These are phyloP conservation scores for Gila robusta DNA, from an alignment of 2,797 vertebrate genomes.

Conservation along the genomic window DNA sequence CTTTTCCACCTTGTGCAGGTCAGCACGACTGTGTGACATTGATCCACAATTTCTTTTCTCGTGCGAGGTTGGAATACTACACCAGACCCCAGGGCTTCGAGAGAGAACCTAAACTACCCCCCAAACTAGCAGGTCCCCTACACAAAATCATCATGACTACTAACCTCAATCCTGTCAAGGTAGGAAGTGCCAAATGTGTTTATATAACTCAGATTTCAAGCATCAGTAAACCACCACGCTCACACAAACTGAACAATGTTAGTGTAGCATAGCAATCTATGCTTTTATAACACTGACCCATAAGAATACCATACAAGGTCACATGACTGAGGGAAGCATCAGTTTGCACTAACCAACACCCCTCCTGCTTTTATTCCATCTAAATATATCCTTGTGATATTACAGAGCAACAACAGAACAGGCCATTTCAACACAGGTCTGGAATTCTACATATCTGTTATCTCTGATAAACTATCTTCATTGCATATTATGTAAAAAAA, in stretches of 20 bases:
- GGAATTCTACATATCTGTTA: conserved; percentile 5
- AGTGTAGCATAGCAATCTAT: conserved; percentile 6
- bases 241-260: conserved; percentile 10
- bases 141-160: conserved; percentile 97
- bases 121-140: conserved; percentile 90
- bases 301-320: conserved; percentile 49
- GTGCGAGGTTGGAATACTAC: conserved; percentile 93
- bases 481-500: background rate
- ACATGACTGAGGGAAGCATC: conserved; percentile 51
- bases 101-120: conserved; percentile 90
- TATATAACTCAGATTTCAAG: background rate
- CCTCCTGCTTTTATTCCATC: conserved; percentile 40
- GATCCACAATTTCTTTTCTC: conserved; percentile 97
- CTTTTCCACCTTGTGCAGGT: conserved; percentile 73
- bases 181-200: conserved; percentile 61
- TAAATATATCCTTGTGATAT: conserved; percentile 63
- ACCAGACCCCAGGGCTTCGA: conserved; percentile 91
- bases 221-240: background rate
- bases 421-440: conserved; percentile 2
- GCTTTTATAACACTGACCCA: conserved; percentile 42
- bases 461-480: background rate
- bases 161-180: conserved; percentile 96
- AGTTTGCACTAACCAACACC: conserved; percentile 35
- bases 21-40: conserved; percentile 97
- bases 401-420: conserved; percentile 16